Conservation (phyloP, 2,888 invertebrate genomes). For the Tenthredo amoena region DNA sequence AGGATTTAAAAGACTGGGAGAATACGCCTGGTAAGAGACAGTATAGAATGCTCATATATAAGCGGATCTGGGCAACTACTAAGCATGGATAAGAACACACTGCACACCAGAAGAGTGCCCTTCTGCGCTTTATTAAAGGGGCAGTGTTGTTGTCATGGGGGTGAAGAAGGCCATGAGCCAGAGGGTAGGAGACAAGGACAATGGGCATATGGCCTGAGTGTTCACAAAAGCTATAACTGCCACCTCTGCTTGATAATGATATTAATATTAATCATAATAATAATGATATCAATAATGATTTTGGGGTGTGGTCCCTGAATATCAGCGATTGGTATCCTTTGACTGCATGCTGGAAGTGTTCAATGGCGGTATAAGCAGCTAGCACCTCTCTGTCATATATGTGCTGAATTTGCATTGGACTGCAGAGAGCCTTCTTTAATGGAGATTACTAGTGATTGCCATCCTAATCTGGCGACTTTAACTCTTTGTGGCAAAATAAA, state of each 20-base stretch:
- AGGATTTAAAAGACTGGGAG: neutral
- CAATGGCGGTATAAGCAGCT: neutral
- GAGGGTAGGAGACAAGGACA: neutral
- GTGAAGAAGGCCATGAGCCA: neutral
- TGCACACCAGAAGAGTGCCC: neutral
- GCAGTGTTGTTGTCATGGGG: neutral
- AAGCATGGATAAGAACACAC: neutral
- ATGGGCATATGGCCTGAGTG: neutral
- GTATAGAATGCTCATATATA: constrained; percentile 2
- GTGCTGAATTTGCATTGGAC: neutral
- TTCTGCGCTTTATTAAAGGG: neutral
- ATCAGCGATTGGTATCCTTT: neutral
- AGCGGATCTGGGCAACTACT: neutral
- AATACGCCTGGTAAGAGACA: neutral
- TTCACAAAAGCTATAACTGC: neutral
- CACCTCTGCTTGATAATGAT: too few species aligned
- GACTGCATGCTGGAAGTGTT: neutral
- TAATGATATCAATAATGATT: neutral
- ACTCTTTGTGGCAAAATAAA: neutral
- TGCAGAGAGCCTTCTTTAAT: neutral
- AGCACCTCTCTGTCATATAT: constrained; percentile 4
- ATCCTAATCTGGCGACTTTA: neutral
- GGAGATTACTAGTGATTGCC: neutral
- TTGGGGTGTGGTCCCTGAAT: neutral
- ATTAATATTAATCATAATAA: neutral